A percentile compares a stretch with the other conserved stretches of the same genome.
Evolutionary conservation across 2,113 vertebrate species (phyloP).

Genomic region (Poicephalus meyeri): DNA sequence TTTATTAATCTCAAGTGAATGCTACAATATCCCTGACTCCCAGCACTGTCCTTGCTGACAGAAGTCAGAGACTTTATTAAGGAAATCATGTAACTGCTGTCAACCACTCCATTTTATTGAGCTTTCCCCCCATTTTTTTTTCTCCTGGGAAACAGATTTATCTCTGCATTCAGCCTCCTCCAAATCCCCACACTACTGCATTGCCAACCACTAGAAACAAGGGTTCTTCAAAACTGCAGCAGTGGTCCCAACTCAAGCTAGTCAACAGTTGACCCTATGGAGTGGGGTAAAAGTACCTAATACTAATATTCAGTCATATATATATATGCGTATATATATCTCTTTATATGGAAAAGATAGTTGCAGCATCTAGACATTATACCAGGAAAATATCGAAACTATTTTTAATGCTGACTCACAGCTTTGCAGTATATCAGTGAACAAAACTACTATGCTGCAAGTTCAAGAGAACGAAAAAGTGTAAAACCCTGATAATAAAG

Average conservation of each 20-base stretch:
- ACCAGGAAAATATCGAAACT: neutral
- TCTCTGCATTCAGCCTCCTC: neutral
- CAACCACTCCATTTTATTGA: neutral
- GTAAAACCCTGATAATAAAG: neutral
- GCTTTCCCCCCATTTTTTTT: neutral
- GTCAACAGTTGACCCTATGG: rapidly evolving
- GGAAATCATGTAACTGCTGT: neutral
- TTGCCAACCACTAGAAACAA: neutral
- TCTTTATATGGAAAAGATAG: neutral
- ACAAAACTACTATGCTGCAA: neutral
- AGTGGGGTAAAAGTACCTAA: neutral
- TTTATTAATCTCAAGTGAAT: neutral
- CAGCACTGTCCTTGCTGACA: neutral
- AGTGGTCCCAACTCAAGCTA: neutral
- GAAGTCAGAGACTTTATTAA: neutral
- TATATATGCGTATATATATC: neutral
- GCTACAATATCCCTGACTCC: neutral
- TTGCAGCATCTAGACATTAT: neutral
- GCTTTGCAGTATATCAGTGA: neutral
- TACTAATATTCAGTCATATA: neutral
- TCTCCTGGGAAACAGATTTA: neutral
- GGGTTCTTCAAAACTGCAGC: neutral
- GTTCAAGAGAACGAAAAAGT: neutral
- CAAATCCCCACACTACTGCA: neutral
- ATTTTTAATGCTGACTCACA: neutral